Base-by-base conservation (phyloP, 2,888 invertebrate species). In the Melangyna quadrimaculata region DNA sequence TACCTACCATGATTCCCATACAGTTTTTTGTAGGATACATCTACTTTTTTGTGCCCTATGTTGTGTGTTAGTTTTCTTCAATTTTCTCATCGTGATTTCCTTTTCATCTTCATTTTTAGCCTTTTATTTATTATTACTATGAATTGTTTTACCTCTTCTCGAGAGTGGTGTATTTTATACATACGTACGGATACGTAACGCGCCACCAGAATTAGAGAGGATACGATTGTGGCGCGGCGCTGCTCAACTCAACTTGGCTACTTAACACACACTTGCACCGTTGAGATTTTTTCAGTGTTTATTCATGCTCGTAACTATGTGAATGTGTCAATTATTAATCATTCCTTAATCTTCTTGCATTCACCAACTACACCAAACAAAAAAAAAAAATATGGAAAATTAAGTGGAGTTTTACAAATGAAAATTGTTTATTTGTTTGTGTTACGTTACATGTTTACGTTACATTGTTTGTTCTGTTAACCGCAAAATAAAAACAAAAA, bases 111-210 rank as follows among this genome's bases (percentile, higher is more conserved):
- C 73, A 65, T 81, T 77, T 81, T 86, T 81, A 81, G 86, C 81
- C 86, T 77, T 86, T 86, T 86, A 86, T 86, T 86, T 81, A 86
- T 81, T 86, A 86, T 81, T 86, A 86, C 86, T 86, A 81, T 81
- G 86, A 67, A 86, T 86, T 86, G 86, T 86, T 86, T 86, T 81
- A 86, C 86, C 86, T 86, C 86, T 81, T 86, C 75, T 37, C 55
- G 77, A 86, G 86, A 86, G 84, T 80, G 77, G 51, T 55, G 53
- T 75, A 80, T 71, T 29, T 19, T 9, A 17, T 55, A 55, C 55
- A 2, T 72, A 61, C 61, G 59, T 8, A 61, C 43, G 73, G 70
- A 86, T 81, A 86, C 86, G 86, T 86, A 86, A 86, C 86, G 73
- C 80, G 86, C 86, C 72, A 81, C 61, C 71, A 69, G 73, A 86